These are phyloP conservation scores for Macropis europaea DNA, from an alignment of 2,888 invertebrate species.

Conservation along the genomic window DNA sequence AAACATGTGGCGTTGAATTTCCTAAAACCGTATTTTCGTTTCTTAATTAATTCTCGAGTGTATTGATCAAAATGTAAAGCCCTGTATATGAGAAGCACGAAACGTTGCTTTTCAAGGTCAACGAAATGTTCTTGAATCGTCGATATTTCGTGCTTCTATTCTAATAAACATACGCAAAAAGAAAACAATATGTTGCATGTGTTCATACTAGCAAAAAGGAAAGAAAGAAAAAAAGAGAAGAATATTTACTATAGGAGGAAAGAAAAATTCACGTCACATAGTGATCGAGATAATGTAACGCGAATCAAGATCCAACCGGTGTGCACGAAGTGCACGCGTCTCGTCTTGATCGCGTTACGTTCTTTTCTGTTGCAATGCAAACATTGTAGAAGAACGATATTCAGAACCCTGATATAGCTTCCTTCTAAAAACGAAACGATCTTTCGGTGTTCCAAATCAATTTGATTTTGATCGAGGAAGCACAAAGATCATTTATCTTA, in stretches of 20 bases:
- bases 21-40: too few relatives aligned
- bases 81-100: too few relatives aligned
- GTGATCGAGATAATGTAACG: constrained; percentile 44
- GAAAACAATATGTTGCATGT: constrained; percentile 73
- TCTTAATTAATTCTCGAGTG: too few relatives aligned
- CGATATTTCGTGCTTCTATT: too few relatives aligned
- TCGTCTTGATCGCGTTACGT: constrained; percentile 22
- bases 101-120: too few relatives aligned
- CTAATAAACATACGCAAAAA: too few relatives aligned
- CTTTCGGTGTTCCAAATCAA: constrained; percentile 41
- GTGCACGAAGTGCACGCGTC: constrained; percentile 3
- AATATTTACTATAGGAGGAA: constrained; percentile 57
- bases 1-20: too few relatives aligned
- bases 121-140: too few relatives aligned
- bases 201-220: constrained; percentile 71
- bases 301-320: constrained; percentile 5
- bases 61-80: too few relatives aligned
- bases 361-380: constrained; percentile 21
- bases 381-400: constrained; percentile 13
- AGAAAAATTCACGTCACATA: constrained; percentile 42
- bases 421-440: constrained; percentile 55
- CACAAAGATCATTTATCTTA: constrained; percentile 64
- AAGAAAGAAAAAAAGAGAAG: constrained; percentile 27
- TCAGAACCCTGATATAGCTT: too few relatives aligned
- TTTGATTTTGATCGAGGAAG: constrained; percentile 62